Base-by-base conservation (phyloP, 2,888 invertebrate genomes). In the Eilema depressum region DNA sequence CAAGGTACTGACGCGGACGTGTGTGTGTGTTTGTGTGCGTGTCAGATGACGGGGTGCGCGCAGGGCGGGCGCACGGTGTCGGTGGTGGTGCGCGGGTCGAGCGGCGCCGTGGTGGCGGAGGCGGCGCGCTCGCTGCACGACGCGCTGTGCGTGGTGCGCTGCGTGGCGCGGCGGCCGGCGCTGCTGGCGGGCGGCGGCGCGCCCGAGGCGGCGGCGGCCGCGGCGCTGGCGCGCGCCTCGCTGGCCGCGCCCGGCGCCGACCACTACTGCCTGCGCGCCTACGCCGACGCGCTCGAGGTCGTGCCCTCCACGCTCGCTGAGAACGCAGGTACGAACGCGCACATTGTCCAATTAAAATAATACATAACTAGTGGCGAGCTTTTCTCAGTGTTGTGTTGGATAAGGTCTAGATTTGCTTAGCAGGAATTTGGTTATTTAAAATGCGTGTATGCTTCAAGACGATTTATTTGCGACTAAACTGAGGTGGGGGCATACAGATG, bases 131-230 rank as follows among this genome's bases (percentile, higher is more conserved):
- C 98, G 74, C 95, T 99, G 75, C 99, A 99, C 93, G 99, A 99
- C 95, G 99, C 99, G 41, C 93, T 97, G 76, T 97, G 97, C 86
- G 99, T 98, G 66, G 98, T 99, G 87, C 97, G 99, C 80, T 99
- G 99, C 93, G 96, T 99, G 83, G 99, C 99, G 7, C 98, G 99
- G 85, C 98, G 99, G 78, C 97, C 97, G 74, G 98, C 98, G 62
- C 95, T 99, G 83, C 97, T 99, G 90, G 98, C 99, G 68, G 99
- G 99, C 74, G 99, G 99, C 65, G 99, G 99, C 63, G 99, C 99
- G 20, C 99, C 99, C 7, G 99, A 99, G 96, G 99, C 98, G 76
- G 99, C 99, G 90, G 96, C 99, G 75, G 98, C 99, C 0, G 95
- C 99, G 41, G 97, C 97, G 73, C 95, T 99, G 69, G 97, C 97